These are phyloP conservation scores for Synanthedon myopaeformis DNA, from an alignment of 2,888 invertebrate species.

Conservation along the genomic window DNA sequence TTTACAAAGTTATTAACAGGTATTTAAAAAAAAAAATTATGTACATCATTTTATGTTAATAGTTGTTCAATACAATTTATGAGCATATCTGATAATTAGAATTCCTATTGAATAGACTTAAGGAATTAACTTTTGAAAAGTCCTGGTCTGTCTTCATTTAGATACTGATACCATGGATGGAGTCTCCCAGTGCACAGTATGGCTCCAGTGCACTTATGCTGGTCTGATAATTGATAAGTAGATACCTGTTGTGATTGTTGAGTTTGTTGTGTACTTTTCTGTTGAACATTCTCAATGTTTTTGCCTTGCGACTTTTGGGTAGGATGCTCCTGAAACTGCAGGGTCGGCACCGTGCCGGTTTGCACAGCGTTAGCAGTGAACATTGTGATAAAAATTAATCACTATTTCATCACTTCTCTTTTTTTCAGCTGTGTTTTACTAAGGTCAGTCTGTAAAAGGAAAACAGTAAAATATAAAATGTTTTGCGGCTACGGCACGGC, in stretches of 20 bases:
- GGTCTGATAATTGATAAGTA: background rate
- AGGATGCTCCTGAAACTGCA: constrained; percentile 78
- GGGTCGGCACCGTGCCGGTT: constrained; percentile 71
- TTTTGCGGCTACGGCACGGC: constrained; percentile 8
- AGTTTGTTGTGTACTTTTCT: constrained; percentile 68
- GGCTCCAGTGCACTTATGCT: background rate
- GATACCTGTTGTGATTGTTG: constrained; percentile 27
- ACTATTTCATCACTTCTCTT: constrained; percentile 34
- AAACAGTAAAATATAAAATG: constrained; percentile 16
- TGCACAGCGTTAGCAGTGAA: constrained; percentile 73
- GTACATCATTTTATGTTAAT: no score
- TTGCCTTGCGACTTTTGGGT: constrained; percentile 72
- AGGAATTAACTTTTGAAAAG: no score
- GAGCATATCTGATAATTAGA: no score
- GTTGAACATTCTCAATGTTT: constrained; percentile 72
- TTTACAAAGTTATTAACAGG: no score
- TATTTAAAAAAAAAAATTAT: no score
- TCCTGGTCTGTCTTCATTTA: no score
- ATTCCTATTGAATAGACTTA: no score
- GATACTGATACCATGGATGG: no score
- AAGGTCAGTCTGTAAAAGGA: constrained; percentile 12
- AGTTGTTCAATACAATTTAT: no score
- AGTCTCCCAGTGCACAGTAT: no score
- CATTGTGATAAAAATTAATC: constrained; percentile 39
- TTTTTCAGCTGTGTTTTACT: constrained; percentile 24